A percentile compares a stretch with the other conserved stretches of the same genome.
These are phyloP conservation scores for Troglohyphantes excavatus DNA, from an alignment of 2,888 invertebrate genomes.

Conservation along the genomic window DNA sequence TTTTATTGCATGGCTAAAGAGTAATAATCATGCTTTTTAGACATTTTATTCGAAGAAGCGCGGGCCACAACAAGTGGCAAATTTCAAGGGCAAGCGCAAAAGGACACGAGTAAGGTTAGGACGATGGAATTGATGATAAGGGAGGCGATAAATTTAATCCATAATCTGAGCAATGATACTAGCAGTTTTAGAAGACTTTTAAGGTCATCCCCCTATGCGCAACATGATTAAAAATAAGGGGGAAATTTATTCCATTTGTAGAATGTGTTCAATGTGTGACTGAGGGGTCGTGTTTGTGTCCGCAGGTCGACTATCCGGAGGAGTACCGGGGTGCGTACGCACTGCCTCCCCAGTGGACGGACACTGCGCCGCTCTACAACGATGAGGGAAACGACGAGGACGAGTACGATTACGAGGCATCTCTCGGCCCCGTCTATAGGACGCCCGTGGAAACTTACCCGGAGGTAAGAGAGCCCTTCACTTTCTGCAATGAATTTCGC, in stretches of 20 bases:
- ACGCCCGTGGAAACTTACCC: slow-evolving; percentile 30
- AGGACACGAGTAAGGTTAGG: too few species aligned
- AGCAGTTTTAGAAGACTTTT: too few species aligned
- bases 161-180: too few species aligned
- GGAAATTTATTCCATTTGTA: not conserved
- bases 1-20: too few species aligned
- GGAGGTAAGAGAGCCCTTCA: slow-evolving; percentile 38
- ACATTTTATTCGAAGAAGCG: too few species aligned
- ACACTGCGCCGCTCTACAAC: not conserved
- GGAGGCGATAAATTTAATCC: too few species aligned
- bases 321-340: slow-evolving; percentile 37
- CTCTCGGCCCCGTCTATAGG: slow-evolving; percentile 19
- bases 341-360: slow-evolving; percentile 58
- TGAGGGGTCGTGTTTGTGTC: not conserved
- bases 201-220: too few species aligned
- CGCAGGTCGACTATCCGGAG: slow-evolving; percentile 53
- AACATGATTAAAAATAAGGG: not conserved
- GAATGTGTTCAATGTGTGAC: not conserved
- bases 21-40: too few species aligned
- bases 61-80: too few species aligned
- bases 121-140: too few species aligned
- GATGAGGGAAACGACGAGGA: slow-evolving; percentile 53
- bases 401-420: slow-evolving; percentile 57
- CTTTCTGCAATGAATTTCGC: too few species aligned
- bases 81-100: too few species aligned